A percentile compares a stretch with the other conserved stretches of the same genome.
phyloP scores from a whole-genome alignment of 2,797 vertebrate genomes.

The Tinamus major region DNA sequence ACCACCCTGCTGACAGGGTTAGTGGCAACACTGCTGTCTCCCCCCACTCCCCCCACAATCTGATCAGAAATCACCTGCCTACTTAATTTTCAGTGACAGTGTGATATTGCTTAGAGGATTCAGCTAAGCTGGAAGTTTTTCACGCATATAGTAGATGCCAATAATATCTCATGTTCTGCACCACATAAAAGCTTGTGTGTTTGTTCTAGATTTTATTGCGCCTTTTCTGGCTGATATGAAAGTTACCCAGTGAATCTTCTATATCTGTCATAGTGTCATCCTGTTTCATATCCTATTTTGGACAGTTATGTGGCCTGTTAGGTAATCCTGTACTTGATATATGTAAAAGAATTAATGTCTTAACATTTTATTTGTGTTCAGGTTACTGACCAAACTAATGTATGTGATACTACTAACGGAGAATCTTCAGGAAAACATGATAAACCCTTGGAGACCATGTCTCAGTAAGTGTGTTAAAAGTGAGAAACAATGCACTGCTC shows the following conservation, averaged over 20 bases:
- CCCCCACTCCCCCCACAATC: no score
- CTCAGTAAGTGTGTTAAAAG: conserved; percentile 61
- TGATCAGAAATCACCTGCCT: not conserved
- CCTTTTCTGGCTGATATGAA: not conserved
- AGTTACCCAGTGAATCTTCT: not conserved
- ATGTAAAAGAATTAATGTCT: not conserved
- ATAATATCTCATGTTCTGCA: not conserved
- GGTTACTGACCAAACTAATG: not conserved
- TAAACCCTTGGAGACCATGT: not conserved
- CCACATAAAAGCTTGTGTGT: not conserved
- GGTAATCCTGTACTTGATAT: not conserved
- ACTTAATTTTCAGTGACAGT: not conserved
- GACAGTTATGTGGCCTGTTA: not conserved
- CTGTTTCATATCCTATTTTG: not conserved
- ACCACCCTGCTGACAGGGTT: not conserved
- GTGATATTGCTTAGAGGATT: not conserved
- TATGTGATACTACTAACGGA: not conserved
- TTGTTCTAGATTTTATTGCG: not conserved
- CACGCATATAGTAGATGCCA: not conserved
- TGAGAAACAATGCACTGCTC: accelerated
- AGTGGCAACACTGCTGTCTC: not conserved
- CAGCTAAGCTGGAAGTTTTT: not conserved
- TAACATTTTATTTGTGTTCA: conserved; percentile 16
- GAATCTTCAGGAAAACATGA: not conserved
- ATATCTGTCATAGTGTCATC: not conserved